These are phyloP conservation scores for Lagenorhynchus albirostris DNA, from an alignment of 2,113 vertebrate species.

Conservation along the genomic window DNA sequence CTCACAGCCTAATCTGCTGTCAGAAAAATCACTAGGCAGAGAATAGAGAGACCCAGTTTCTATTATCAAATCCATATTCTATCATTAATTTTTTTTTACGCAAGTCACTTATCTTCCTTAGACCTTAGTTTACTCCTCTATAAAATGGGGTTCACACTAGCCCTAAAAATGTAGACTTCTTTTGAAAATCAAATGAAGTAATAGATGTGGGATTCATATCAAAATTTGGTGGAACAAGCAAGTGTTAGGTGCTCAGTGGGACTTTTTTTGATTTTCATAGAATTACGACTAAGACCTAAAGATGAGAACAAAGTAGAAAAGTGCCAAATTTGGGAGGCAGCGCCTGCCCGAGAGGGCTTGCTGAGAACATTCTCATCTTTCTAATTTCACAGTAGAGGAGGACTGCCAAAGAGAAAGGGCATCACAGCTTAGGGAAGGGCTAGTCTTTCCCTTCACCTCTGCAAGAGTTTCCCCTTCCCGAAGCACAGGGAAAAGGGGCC, in stretches of 20 bases:
- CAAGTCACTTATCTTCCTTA: not conserved
- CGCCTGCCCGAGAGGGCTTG: not conserved
- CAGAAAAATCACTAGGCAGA: not conserved
- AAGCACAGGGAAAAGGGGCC: not conserved
- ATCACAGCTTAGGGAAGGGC: not conserved
- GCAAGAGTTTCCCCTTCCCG: not conserved
- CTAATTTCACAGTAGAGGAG: not conserved
- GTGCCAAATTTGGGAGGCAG: not conserved
- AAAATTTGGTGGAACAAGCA: not conserved
- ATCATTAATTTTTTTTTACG: not conserved
- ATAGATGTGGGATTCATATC: not conserved
- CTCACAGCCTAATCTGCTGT: not conserved
- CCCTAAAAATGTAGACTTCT: not conserved
- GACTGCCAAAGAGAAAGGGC: too few species aligned
- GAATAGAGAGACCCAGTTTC: not conserved
- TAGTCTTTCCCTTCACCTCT: not conserved
- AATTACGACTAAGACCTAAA: not conserved
- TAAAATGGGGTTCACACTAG: not conserved
- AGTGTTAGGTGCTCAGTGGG: not conserved
- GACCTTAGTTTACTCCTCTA: not conserved
- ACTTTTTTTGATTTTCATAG: not conserved
- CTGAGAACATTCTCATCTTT: not conserved
- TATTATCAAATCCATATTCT: not conserved
- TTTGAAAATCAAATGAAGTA: not conserved
- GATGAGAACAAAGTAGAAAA: not conserved